Percentiles rank a stretch among this genome's conserved stretches.
phyloP scores from a whole-genome alignment of 2,888 invertebrate species.

The Hypomecis atomaria region DNA sequence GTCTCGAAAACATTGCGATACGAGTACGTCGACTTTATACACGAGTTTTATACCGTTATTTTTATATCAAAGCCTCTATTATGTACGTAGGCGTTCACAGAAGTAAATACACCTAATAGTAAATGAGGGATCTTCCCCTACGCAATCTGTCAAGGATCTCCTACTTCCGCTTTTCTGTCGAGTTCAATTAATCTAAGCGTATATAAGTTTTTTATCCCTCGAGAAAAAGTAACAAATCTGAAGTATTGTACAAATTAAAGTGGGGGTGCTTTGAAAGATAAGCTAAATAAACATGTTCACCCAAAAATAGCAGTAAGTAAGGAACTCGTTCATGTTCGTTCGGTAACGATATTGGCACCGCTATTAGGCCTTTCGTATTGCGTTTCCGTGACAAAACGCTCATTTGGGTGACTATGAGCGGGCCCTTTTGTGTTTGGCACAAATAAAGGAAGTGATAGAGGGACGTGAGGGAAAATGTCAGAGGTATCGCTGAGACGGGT shows the following conservation, averaged over 20 bases:
- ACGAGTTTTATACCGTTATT: neutral
- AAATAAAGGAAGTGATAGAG: constrained; percentile 55
- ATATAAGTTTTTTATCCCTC: constrained; percentile 33
- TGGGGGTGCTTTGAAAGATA: constrained; percentile 27
- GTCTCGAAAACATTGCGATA: no score
- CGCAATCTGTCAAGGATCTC: constrained; percentile 45
- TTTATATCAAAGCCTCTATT: constrained; percentile 13
- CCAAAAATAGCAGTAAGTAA: constrained; percentile 33
- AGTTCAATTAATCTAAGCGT: constrained; percentile 44
- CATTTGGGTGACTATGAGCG: constrained; percentile 36
- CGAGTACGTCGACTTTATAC: no score
- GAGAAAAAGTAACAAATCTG: constrained; percentile 13
- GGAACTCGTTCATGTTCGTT: constrained; percentile 37
- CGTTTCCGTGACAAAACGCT: constrained; percentile 46
- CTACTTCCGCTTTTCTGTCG: constrained; percentile 42
- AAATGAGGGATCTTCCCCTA: constrained; percentile 39
- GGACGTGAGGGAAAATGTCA: constrained; percentile 54
- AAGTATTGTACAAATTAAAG: constrained; percentile 7
- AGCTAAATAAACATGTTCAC: constrained; percentile 36
- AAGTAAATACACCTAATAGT: constrained; percentile 32
- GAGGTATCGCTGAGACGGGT: constrained; percentile 45
- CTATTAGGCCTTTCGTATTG: constrained; percentile 46
- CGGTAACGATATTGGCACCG: constrained; percentile 40
- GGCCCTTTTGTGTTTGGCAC: constrained; percentile 50
- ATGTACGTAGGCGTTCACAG: neutral